phyloP scores from a whole-genome alignment of 2,113 vertebrate species.

The Dasyurus viverrinus region DNA sequence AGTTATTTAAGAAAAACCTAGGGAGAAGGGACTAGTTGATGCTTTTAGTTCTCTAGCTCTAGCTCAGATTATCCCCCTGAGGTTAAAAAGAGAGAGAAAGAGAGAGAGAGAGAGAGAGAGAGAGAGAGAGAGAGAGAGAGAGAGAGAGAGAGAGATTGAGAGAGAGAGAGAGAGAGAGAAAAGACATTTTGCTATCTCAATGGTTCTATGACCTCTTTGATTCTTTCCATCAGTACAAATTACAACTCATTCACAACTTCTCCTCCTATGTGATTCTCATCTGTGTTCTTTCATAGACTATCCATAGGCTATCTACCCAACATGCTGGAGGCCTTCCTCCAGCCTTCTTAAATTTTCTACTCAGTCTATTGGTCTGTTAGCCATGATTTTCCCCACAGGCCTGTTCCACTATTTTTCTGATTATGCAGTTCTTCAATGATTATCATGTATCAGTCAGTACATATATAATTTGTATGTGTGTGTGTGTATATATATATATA shows the following conservation, averaged over 20 bases:
- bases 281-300: neutral
- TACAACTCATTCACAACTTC: neutral
- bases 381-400: neutral
- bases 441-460: neutral
- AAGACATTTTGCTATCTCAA: constrained; percentile 12
- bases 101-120: too few species aligned
- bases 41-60: constrained; percentile 7
- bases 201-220: neutral
- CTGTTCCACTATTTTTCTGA: neutral
- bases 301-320: neutral
- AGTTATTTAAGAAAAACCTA: constrained; percentile 50
- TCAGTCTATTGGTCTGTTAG: neutral
- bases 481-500: too few species aligned
- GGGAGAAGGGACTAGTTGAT: constrained; percentile 33
- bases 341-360: neutral
- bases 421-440: neutral
- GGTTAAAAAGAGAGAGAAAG: constrained; percentile 45
- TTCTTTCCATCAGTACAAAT: neutral
- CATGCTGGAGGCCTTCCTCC: neutral
- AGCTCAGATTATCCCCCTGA: constrained; percentile 42
- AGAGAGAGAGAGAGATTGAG: too few species aligned
- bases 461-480: neutral
- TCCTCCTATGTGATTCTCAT: neutral
- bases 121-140: too few species aligned
- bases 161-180: too few species aligned